Percentiles rank a stretch among this genome's conserved stretches.
Evolutionary conservation across 2,113 vertebrate genomes (phyloP).

Genomic region (Corvus hawaiiensis): DNA sequence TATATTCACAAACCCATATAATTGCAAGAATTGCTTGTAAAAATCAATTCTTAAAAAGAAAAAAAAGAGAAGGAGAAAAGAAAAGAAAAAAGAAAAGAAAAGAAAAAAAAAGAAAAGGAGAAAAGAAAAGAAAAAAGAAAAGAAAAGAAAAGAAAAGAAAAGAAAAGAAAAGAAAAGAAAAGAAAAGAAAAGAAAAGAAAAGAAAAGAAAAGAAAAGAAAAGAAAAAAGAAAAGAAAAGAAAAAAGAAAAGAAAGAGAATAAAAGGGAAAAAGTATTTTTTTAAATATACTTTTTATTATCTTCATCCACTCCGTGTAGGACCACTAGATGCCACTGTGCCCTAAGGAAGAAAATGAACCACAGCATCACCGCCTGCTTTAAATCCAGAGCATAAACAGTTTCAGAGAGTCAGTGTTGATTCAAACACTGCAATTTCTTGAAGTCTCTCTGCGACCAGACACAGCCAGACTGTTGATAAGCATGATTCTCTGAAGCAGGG

Average conservation of each 20-base stretch:
- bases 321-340: slow-evolving; percentile 64
- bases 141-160: too few relatives aligned
- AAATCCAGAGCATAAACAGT: neutral
- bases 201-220: too few relatives aligned
- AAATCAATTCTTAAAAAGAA: neutral
- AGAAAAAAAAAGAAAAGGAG: too few relatives aligned
- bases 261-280: neutral
- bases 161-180: too few relatives aligned
- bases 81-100: too few relatives aligned
- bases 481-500: neutral
- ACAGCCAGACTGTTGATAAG: neutral
- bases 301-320: neutral
- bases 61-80: too few relatives aligned
- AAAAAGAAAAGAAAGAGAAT: too few relatives aligned
- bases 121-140: too few relatives aligned
- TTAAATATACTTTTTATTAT: neutral
- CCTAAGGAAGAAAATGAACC: neutral
- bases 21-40: neutral
- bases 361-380: neutral
- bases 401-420: neutral
- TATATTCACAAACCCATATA: neutral
- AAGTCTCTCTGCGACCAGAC: neutral
- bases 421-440: neutral
- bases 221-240: too few relatives aligned
- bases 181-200: neutral